phyloP scores from a whole-genome alignment of 1,140 invertebrate species.

The Elymnias hypermnestra region DNA sequence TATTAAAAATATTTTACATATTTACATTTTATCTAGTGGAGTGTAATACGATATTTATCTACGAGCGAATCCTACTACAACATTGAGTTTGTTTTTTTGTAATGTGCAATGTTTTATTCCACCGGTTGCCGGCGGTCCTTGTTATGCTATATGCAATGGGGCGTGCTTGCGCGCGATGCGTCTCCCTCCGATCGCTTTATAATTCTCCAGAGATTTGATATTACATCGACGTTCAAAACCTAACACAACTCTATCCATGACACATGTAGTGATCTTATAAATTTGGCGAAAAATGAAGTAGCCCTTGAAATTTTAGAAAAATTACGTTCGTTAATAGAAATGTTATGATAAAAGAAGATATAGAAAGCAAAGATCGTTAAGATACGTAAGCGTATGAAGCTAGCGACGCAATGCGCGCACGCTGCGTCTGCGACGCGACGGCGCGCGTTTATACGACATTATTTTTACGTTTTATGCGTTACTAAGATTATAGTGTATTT shows the following conservation, averaged over 20 bases:
- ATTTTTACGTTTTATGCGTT: constrained; percentile 62
- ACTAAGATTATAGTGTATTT: constrained; percentile 46
- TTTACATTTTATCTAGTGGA: constrained; percentile 75
- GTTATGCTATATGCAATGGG: constrained; percentile 68
- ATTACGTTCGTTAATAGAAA: too few species aligned
- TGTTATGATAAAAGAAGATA: too few species aligned
- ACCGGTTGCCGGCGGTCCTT: constrained; percentile 68
- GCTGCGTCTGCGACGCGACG: constrained; percentile 47
- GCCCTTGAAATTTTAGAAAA: too few species aligned
- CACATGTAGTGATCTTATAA: too few species aligned
- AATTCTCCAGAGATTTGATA: constrained; percentile 30
- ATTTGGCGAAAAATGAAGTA: too few species aligned
- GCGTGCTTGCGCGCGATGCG: constrained; percentile 48
- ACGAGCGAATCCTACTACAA: constrained; percentile 73
- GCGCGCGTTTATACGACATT: constrained; percentile 66
- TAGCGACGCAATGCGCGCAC: constrained; percentile 29
- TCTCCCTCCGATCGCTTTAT: constrained; percentile 29
- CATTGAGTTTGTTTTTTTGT: constrained; percentile 72
- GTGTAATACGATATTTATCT: constrained; percentile 74
- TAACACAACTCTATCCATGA: too few species aligned
- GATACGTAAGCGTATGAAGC: background rate
- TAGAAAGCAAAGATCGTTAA: too few species aligned
- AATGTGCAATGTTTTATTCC: constrained; percentile 73
- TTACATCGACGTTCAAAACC: constrained; percentile 14
- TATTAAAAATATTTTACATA: constrained; percentile 74